Evolutionary conservation across 2,113 vertebrate species (phyloP), one percentile per base, ranked within the genome.

Genomic region (Notechis scutatus): DNA sequence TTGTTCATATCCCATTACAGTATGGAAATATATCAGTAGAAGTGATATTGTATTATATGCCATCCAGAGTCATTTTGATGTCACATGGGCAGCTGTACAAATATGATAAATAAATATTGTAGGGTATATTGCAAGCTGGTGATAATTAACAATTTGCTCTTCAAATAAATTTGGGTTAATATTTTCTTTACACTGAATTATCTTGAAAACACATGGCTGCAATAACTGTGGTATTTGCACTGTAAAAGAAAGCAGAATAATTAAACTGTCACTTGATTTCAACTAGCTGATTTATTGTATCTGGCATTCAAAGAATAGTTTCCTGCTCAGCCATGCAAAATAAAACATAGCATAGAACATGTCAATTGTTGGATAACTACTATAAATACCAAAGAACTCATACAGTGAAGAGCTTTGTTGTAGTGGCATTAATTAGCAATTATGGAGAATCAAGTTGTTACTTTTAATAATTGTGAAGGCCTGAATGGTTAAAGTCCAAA

Each of bases 381-480:
- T 92, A 89, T 93, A 96, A 97, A 96, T 90, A 96, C 14, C 0
- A 64, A 92, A 89, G 95, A 93, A 89, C 39, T 64, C 96, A 92
- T 57, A 92, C 93, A 91, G 94, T 94, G 92, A 64, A 91, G 94
- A 93, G 59, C 18, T 92, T 86, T 91, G 42, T 45, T 90, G 90
- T 90, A 93, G 90, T 86, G 91, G 92, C 94, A 92, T 89, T 95
- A 94, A 93, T 94, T 95, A 96, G 92, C 89, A 92, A 90, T 3
- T 93, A 92, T 0, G 0, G 91, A 94, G 91, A 59, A 93, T 85
- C 20, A 61, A 47, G 54, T 87, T 85, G 69, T 91, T 94, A 92
- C 45, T 95, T 95, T 94, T 50, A 93, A 69, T 81, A 81, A 81
- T 81, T 42, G 18, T 81, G 74, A 81, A 81, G 74, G 18, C 18